Base-by-base conservation (phyloP, 2,888 invertebrate species). In the Oasisia sp. region DNA sequence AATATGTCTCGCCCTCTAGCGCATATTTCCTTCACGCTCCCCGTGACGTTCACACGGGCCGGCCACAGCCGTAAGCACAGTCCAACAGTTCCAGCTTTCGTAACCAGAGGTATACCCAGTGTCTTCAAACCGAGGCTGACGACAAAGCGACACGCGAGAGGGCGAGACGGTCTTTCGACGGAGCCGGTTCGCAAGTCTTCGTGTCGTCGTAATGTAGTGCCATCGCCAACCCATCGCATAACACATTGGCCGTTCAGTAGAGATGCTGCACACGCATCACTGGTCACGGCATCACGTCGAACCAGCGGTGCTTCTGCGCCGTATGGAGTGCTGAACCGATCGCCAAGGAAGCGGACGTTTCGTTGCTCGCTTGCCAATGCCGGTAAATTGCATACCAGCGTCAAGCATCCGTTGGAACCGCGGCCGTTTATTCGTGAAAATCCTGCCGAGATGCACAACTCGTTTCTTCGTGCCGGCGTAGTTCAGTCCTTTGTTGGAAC, bases 281-380 rank as follows among this genome's bases (percentile, higher is more conserved):
- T 74, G 74, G 27, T 27, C 7, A 27, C 74, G 27, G 27, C 27
- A 27, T 74, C 74, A 74, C 74, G 74, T 74, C n/a, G 74, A 74
- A 19, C 74, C 74, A 74, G 5, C 27, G 74, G 7, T 74, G 74
- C 27, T 74, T 19, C 74, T 74, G 74, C 74, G 74, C 27, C 27
- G n/a, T 74, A n/a, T 74, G n/a, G 74, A 74, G 19, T 74, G 74
- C 74, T 0, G n/a, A 27, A n/a, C n/a, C n/a, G 7, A 5, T 74
- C 74, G 19, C 74, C 74, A 74, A n/a, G 74, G 74, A 19, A 74
- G 74, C n/a, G n/a, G 74, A n/a, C 74, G 74, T 74, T 74, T 74
- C 74, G 74, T 74, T 74, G 74, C 74, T 27, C 74, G 74, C n/a
- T 74, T 74, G 74, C 74, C 74, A n/a, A 74, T 74, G 74, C 74